A percentile compares a stretch with the other conserved stretches of the same genome.
phyloP scores from a whole-genome alignment of 2,113 vertebrate species.

The Cebidichthys violaceus region DNA sequence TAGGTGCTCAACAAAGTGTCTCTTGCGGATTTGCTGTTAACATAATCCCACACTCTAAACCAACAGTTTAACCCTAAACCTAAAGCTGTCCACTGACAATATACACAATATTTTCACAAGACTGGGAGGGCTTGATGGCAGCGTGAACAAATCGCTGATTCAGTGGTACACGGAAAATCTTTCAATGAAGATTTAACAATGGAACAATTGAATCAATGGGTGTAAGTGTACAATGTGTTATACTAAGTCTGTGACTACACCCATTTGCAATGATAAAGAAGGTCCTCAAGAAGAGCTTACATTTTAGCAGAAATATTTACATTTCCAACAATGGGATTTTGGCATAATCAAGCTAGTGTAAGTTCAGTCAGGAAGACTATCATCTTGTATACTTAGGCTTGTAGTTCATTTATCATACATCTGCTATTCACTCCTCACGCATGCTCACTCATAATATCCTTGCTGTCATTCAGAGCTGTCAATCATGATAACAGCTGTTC shows the following conservation, averaged over 20 bases:
- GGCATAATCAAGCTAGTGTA: neutral
- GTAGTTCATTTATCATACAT: neutral
- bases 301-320: neutral
- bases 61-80: slow-evolving; percentile 21
- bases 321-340: neutral
- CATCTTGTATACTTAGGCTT: neutral
- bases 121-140: slow-evolving; percentile 10
- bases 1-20: slow-evolving; percentile 29
- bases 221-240: neutral
- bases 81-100: slow-evolving; percentile 6
- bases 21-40: slow-evolving; percentile 35
- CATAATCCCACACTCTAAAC: slow-evolving; percentile 10
- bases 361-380: neutral
- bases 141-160: slow-evolving; percentile 30
- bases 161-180: neutral
- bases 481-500: neutral
- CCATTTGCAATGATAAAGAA: neutral
- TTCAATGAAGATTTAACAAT: slow-evolving; percentile 46
- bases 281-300: neutral
- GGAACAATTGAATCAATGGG: slow-evolving; percentile 11
- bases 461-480: neutral
- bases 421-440: neutral
- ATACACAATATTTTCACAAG: slow-evolving; percentile 37
- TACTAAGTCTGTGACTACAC: neutral
- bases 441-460: neutral